Percentiles rank a stretch among this genome's conserved stretches.
Evolutionary conservation across 1,140 invertebrate genomes (phyloP).

Genomic region (Hypsibius dujardini): DNA sequence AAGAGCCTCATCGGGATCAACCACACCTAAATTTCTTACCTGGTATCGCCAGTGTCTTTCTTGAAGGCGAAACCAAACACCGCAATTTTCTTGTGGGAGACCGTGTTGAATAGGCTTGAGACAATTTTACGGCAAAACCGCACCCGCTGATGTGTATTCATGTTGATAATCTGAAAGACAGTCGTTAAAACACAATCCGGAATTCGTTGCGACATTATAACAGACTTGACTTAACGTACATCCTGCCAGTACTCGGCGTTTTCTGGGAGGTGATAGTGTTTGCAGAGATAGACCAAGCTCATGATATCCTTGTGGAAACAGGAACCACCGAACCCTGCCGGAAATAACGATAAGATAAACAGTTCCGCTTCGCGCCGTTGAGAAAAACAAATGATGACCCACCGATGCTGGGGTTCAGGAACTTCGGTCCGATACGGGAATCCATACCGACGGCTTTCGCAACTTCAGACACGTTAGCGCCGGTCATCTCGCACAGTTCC

Average conservation of each 20-base stretch:
- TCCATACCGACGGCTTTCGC: too few species aligned
- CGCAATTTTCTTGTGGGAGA: conserved; percentile 82
- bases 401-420: too few species aligned
- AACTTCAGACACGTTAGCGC: too few species aligned
- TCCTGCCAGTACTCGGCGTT: conserved; percentile 88
- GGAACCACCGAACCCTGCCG: conserved; percentile 77
- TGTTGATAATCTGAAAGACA: conserved; percentile 56
- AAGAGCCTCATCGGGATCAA: background rate
- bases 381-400: conserved; percentile 17
- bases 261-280: conserved; percentile 82
- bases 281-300: conserved; percentile 91
- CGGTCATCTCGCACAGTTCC: too few species aligned
- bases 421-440: conserved; percentile 15
- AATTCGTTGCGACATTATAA: background rate
- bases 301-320: conserved; percentile 99
- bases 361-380: too few species aligned
- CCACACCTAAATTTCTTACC: conserved; percentile 28
- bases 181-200: conserved; percentile 16
- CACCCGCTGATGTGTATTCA: conserved; percentile 91
- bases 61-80: conserved; percentile 97
- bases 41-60: conserved; percentile 92
- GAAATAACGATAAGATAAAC: conserved; percentile 20
- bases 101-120: conserved; percentile 83
- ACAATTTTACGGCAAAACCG: conserved; percentile 83
- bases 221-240: background rate